Percentiles rank a stretch among this genome's conserved stretches.
These are phyloP conservation scores for Gavialis gangeticus DNA, from an alignment of 2,113 vertebrate genomes.

Conservation along the genomic window DNA sequence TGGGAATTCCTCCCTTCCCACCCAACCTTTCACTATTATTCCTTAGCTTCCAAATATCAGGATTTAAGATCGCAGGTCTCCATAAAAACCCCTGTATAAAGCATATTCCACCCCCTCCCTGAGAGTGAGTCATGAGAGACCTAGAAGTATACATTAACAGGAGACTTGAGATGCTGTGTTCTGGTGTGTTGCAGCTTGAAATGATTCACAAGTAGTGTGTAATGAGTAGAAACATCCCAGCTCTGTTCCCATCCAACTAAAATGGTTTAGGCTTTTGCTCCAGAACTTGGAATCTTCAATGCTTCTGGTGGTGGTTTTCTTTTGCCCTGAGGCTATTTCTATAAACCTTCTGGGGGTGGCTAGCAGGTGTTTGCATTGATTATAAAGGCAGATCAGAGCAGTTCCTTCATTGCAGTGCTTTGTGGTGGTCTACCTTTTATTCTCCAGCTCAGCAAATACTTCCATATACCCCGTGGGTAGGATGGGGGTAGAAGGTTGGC, in stretches of 20 bases:
- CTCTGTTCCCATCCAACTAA: background rate
- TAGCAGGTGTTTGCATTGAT: background rate
- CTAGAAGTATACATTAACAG: background rate
- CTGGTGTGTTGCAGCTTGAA: background rate
- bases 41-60: background rate
- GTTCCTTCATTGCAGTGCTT: background rate
- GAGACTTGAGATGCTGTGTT: background rate
- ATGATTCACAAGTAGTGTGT: background rate
- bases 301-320: background rate
- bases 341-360: rapidly evolving
- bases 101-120: background rate
- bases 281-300: background rate
- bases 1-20: background rate
- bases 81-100: rapidly evolving
- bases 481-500: background rate
- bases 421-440: background rate
- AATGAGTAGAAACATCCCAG: background rate
- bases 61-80: background rate
- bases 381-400: background rate
- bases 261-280: background rate
- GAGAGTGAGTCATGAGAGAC: background rate
- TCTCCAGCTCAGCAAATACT: background rate
- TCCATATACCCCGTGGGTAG: background rate
- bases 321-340: background rate
- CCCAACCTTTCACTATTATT: constrained; percentile 11